phyloP scores from a whole-genome alignment of 2,888 invertebrate genomes.

The Thereva nobilitata region DNA sequence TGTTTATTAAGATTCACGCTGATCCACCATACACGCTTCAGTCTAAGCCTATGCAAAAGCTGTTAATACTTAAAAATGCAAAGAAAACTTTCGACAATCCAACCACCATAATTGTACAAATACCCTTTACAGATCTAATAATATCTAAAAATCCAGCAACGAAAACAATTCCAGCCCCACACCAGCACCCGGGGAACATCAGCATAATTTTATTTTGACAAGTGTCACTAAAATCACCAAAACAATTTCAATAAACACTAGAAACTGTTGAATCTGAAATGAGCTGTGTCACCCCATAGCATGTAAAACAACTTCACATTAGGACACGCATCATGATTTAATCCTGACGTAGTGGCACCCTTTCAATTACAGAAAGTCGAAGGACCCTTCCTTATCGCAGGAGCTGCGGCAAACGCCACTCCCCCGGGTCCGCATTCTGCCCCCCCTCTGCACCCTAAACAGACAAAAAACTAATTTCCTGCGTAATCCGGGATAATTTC shows the following conservation, averaged over 20 bases:
- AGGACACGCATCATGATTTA: constrained; percentile 17
- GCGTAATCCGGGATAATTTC: constrained; percentile 49
- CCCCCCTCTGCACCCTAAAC: too few relatives aligned
- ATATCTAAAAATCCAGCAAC: neutral
- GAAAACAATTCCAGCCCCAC: neutral
- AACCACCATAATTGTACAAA: too few relatives aligned
- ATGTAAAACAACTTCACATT: neutral
- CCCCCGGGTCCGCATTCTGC: neutral
- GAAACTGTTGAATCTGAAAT: constrained; percentile 10
- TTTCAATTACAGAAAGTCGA: constrained; percentile 30
- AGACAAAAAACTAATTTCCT: constrained; percentile 45
- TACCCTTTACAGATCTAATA: neutral
- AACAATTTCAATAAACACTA: constrained; percentile 26
- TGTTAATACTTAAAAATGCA: too few relatives aligned
- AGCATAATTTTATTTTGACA: constrained; percentile 31
- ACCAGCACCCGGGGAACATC: neutral
- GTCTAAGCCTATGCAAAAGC: too few relatives aligned
- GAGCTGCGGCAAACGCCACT: constrained; percentile 21
- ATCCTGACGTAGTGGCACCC: constrained; percentile 2
- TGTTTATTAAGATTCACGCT: too few relatives aligned
- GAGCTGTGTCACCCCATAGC: constrained; percentile 12
- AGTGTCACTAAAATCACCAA: constrained; percentile 28
- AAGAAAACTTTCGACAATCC: too few relatives aligned
- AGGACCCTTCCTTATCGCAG: constrained; percentile 20
- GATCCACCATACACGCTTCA: too few relatives aligned